Base-by-base conservation (phyloP, 2,797 vertebrate genomes). In the Diceros bicornis region DNA sequence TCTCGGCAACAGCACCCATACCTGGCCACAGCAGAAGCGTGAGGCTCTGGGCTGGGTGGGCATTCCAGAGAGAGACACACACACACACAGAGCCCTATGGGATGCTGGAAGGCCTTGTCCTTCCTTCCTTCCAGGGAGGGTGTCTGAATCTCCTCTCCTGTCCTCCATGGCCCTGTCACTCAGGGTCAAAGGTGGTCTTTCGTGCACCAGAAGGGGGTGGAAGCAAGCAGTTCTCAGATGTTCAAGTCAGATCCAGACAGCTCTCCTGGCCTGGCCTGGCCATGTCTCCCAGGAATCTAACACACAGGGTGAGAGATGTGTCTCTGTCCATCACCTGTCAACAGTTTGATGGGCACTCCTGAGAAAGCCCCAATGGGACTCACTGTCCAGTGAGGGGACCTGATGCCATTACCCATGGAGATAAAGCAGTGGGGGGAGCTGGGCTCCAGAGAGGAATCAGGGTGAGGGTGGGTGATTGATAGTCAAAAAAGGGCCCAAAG, bases 381-480 rank as follows among this genome's bases (percentile, higher is more conserved):
- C n/a, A n/a, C 27, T 62, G 29, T 29, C 52, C 69, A 21, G 37
- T 52, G 7, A 17, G 18, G 18, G 17, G 18, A 34, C 2, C 27
- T 47, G 57, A 74, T 50, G 32, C 4, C n/a, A 14, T 66, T 47
- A 25, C 11, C 79, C 23, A 13, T 41, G 61, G 23, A 10, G 47
- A 52, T 4, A 62, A 7, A 17, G 2, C 0, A 2, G 32, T 4
- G 17, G 12, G 64, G 25, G 29, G 5, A 41, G 0, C 27, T 20
- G 72, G 44, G 37, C 25, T 72, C 41, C 21, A 52, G 17, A 55
- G 32, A 78, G 18, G 64, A 6, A 29, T 68, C 57, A 44, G 17
- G 25, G 18, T 29, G 47, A 78, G 17, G 34, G 32, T 52, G 50
- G 50, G 2, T 3, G 41, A 9, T 2, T 18, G 37, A 47, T 4